A percentile compares a stretch with the other conserved stretches of the same genome.
Evolutionary conservation across 2,888 invertebrate species (phyloP).

Genomic region (Teinopalpus imperialis): DNA sequence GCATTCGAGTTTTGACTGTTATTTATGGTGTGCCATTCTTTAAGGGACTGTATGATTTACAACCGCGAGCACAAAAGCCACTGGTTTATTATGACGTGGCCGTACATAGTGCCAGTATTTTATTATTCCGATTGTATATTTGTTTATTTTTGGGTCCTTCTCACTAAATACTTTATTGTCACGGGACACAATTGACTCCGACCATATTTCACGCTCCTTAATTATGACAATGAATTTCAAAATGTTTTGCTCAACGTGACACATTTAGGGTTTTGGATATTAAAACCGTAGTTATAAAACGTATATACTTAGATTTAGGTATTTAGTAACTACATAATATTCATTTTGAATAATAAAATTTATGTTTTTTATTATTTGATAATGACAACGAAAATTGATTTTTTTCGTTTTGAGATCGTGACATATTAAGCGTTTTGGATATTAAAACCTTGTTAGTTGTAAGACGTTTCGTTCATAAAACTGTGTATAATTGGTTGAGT

Average conservation of each 20-base stretch:
- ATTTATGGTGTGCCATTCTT: conserved; percentile 79
- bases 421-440: too few species aligned
- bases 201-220: conserved; percentile 73
- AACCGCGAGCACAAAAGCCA: conserved; percentile 70
- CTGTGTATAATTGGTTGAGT: conserved; percentile 19
- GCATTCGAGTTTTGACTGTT: conserved; percentile 67
- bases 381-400: too few species aligned
- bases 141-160: conserved; percentile 78
- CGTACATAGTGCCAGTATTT: conserved; percentile 73
- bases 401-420: too few species aligned
- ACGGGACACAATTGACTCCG: conserved; percentile 60
- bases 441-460: too few species aligned
- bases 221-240: conserved; percentile 51
- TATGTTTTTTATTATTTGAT: too few species aligned
- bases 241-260: conserved; percentile 55
- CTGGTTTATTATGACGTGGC: conserved; percentile 79
- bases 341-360: too few species aligned
- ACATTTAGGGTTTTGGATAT: conserved; percentile 27
- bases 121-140: conserved; percentile 75
- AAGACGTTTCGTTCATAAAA: too few species aligned
- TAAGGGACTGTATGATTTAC: conserved; percentile 79
- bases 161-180: conserved; percentile 73
- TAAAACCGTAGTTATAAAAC: too few species aligned
- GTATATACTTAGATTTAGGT: too few species aligned
- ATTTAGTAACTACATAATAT: too few species aligned